Percentiles rank a stretch among this genome's conserved stretches.
Evolutionary conservation across 2,888 invertebrate species (phyloP).

Genomic region (Pediacus dermestoides): DNA sequence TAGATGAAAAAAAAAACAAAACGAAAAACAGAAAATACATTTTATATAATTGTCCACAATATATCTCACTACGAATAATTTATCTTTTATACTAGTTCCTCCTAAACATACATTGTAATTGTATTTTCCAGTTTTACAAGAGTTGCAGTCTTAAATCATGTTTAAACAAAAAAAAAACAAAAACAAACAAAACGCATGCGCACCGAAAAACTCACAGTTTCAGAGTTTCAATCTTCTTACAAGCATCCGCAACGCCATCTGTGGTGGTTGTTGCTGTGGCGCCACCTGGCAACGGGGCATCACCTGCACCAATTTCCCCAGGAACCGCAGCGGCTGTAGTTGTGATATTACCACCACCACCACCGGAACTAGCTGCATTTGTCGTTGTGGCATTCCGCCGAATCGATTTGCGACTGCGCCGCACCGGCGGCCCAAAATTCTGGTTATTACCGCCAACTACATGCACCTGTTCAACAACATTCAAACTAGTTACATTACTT

Average conservation of each 20-base stretch:
- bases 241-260: constrained; percentile 35
- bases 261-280: constrained; percentile 18
- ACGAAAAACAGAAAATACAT: constrained; percentile 5
- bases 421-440: constrained; percentile 2
- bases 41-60: too few species aligned
- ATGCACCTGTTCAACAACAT: constrained; percentile 15
- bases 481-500: too few species aligned
- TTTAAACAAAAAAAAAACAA: constrained; percentile 24
- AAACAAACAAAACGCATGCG: constrained; percentile 8
- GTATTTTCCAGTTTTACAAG: constrained; percentile 24
- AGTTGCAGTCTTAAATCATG: constrained; percentile 27
- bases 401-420: constrained; percentile 5
- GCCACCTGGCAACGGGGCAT: constrained; percentile 40
- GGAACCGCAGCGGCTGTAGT: constrained; percentile 21
- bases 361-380: constrained; percentile 22
- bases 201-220: constrained; percentile 39
- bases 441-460: constrained; percentile 3
- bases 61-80: too few species aligned
- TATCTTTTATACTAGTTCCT: constrained; percentile 24
- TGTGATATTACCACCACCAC: constrained; percentile 11
- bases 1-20: too few species aligned
- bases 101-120: constrained; percentile 27
- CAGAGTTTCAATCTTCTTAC: constrained; percentile 45
- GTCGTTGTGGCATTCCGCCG: constrained; percentile 18
- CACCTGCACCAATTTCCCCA: constrained; percentile 47